Conservation (phyloP, 2,888 invertebrate genomes). For the Ennomos erosarius region DNA sequence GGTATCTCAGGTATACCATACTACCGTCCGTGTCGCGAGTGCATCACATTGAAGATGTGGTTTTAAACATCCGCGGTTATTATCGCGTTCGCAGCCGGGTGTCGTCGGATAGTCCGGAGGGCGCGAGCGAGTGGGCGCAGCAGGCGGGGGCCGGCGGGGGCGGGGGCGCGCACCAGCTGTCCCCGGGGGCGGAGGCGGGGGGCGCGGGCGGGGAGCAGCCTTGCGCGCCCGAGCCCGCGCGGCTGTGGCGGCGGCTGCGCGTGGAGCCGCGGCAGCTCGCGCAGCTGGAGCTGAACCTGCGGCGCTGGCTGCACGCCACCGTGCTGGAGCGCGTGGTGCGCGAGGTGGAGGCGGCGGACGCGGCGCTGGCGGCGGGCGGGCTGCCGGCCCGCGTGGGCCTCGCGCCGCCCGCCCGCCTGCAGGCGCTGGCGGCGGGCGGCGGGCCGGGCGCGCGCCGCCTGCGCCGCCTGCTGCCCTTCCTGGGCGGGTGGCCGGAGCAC, state of each 20-base stretch:
- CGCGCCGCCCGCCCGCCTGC: slow-evolving; percentile 45
- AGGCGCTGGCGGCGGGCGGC: slow-evolving; percentile 64
- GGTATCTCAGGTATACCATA: slow-evolving; percentile 30
- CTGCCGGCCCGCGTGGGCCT: slow-evolving; percentile 64
- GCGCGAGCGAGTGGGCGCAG: slow-evolving; percentile 56
- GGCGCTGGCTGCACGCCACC: slow-evolving; percentile 94
- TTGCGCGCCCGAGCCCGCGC: slow-evolving; percentile 87
- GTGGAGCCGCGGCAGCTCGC: slow-evolving; percentile 89
- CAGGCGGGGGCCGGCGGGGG: slow-evolving; percentile 41
- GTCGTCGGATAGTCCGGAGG: slow-evolving; percentile 17
- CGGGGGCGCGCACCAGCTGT: slow-evolving; percentile 28
- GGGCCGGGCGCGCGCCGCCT: slow-evolving; percentile 49
- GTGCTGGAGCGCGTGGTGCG: slow-evolving; percentile 90
- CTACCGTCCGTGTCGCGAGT: too few relatives aligned
- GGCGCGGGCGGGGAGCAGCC: slow-evolving; percentile 83
- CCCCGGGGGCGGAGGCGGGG: slow-evolving; percentile 29
- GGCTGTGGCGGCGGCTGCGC: slow-evolving; percentile 87
- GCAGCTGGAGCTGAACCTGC: slow-evolving; percentile 89
- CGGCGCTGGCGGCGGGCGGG: slow-evolving; percentile 84
- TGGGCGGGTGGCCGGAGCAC: slow-evolving; percentile 92
- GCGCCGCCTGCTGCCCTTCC: slow-evolving; percentile 90
- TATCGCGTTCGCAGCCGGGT: slow-evolving; percentile 4
- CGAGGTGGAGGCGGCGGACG: slow-evolving; percentile 90
- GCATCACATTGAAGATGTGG: too few relatives aligned
- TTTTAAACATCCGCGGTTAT: too few relatives aligned